Base-by-base conservation (phyloP, 1,140 invertebrate species). In the Samia ricini region DNA sequence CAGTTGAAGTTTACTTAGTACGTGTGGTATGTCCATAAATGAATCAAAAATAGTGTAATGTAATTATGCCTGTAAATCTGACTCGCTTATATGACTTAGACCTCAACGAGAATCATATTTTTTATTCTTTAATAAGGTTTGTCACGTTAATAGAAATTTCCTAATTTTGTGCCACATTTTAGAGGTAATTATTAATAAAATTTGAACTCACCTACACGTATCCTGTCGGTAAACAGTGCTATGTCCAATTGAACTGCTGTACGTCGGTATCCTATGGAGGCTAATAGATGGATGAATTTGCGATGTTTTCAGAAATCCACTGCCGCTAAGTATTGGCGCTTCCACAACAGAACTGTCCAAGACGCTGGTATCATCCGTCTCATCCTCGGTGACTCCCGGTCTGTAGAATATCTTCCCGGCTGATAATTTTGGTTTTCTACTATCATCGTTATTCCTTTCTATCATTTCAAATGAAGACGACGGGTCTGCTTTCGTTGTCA, bases 161-260 rank as follows among this genome's bases (percentile, higher is more conserved):
- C 33, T 12, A 42, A 42, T 12, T 42, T 8, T 42, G 10, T 15
- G 33, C 12, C 10, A 42, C 33, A 42, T 42, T 42, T 42, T 42
- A 15, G 33, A 12, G 15, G 1, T 15, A 42, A 42, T 42, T 42
- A 42, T 12, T 15, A 42, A 15, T 26, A 26, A 26, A 8, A 26
- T 42, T 1, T 42, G 0, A 19, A 52, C 66, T 75, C 69, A 91
- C 90, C 90, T 91, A 79, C 88, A 90, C 66, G 84, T 89, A 33
- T 91, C 90, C 65, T 82, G 82, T 23, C 89, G 68, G 51, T 87
- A 82, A 7, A 89, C 70, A 24, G 88, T 86, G 56, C 84, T 88
- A 23, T 91, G 87, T 23, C 85, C 89, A 52, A 91, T 89, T 0
- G 90, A 91, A 60, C 90, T 91, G 67, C 84, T 86, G 49, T 88